Percentiles rank a stretch among this genome's conserved stretches.
These are phyloP conservation scores for Dipodomys merriami DNA, from an alignment of 2,113 vertebrate genomes.

Conservation along the genomic window DNA sequence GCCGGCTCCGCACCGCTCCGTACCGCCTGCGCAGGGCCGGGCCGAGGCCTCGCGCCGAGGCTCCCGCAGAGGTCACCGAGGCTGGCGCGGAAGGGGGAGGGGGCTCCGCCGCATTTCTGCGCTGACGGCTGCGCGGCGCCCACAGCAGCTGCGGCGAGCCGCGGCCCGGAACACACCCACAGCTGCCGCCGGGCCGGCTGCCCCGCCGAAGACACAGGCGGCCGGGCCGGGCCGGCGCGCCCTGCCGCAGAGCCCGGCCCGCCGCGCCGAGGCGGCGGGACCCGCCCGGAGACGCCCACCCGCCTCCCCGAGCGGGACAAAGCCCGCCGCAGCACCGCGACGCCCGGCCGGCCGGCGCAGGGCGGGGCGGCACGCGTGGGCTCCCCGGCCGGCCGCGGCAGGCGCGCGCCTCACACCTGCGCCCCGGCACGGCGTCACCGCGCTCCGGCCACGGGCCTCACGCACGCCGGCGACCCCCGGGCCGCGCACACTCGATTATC, in stretches of 20 bases:
- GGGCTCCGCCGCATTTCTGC: constrained; percentile 61
- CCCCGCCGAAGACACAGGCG: constrained; percentile 53
- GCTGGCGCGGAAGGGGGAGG: constrained; percentile 31
- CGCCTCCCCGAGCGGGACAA: constrained; percentile 21
- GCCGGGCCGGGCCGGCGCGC: neutral
- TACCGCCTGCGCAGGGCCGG: constrained; percentile 38
- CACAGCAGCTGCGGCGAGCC: constrained; percentile 73
- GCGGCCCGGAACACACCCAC: constrained; percentile 72
- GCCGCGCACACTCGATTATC: neutral
- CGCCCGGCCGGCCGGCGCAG: neutral
- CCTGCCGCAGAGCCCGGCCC: too few species aligned
- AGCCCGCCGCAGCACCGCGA: neutral
- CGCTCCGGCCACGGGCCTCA: neutral
- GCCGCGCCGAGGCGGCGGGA: neutral
- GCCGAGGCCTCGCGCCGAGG: neutral
- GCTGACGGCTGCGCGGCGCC: constrained; percentile 68
- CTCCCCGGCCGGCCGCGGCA: neutral
- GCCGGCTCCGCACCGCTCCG: neutral
- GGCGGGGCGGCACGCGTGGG: too few species aligned
- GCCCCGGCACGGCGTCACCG: neutral
- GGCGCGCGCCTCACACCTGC: neutral
- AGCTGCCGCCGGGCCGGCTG: constrained; percentile 62
- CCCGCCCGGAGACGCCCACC: constrained; percentile 22
- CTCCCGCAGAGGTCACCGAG: constrained; percentile 75
- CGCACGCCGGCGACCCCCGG: neutral